Percentiles rank a stretch among this genome's conserved stretches.
phyloP scores from a whole-genome alignment of 2,888 invertebrate species.

The Ferrisia virgata region DNA sequence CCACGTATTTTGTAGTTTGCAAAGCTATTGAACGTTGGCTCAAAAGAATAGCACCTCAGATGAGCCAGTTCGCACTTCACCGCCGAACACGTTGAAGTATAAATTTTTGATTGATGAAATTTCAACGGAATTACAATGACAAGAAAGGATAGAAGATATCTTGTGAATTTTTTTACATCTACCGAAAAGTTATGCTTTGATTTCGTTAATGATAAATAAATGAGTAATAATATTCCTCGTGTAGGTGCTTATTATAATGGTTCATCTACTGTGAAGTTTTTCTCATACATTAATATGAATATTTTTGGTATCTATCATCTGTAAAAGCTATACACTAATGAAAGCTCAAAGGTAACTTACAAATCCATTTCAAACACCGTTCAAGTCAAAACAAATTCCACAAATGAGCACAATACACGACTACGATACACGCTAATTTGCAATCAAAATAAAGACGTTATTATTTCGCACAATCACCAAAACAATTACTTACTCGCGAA shows the following conservation, averaged over 20 bases:
- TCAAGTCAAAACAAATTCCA: not conserved
- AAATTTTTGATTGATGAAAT: slow-evolving; percentile 10
- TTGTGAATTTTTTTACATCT: no score
- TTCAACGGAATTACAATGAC: slow-evolving; percentile 5
- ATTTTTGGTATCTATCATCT: no score
- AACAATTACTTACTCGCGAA: not conserved
- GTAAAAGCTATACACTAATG: no score
- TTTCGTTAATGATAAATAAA: slow-evolving; percentile 15
- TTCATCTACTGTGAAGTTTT: no score
- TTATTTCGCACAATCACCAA: not conserved
- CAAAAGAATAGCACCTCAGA: no score
- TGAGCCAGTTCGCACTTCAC: no score
- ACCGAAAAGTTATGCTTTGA: not conserved
- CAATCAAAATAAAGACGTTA: not conserved
- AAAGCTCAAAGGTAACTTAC: not conserved
- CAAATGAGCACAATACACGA: not conserved
- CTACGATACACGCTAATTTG: not conserved
- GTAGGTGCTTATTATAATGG: no score
- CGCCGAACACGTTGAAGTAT: not conserved
- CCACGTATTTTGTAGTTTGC: no score
- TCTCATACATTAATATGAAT: no score
- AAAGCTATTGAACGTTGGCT: no score
- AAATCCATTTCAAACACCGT: not conserved
- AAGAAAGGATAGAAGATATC: not conserved
- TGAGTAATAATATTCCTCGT: no score